Base-by-base conservation (phyloP, 2,113 vertebrate genomes). In the Colistium nudipinnis region DNA sequence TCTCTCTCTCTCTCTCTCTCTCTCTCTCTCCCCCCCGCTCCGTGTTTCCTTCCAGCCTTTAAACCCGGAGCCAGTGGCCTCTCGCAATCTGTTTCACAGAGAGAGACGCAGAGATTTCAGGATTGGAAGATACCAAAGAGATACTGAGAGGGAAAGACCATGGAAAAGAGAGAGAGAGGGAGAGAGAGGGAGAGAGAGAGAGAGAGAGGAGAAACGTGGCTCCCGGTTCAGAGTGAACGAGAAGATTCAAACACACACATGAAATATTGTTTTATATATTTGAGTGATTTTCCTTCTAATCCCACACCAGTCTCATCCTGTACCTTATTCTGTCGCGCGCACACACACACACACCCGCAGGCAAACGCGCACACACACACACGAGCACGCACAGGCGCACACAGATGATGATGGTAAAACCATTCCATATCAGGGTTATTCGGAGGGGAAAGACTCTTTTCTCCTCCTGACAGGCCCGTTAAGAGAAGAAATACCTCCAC, bases 41-140 rank as follows among this genome's bases (percentile, higher is more conserved):
- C 41, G 12, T 59, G 20, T 30, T 27, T 11, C 8, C 7, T 5
- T 14, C 6, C 2, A 5, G 3, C 35, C 38, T 80, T 81, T 83
- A 4, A 78, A 67, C 43, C 51, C 35, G 6, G 24, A 85, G 87
- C 89, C 89, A 89, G 74, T 70, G 57, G 83, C 52, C 76, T 65
- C 60, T 66, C 62, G 43, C 80, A 75, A 89, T 87, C 69, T 78
- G 67, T 90, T 88, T 76, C 52, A 7, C 87, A 88, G 87, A 81
- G 72, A 81, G 59, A 67, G 64, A n/a, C 12, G 14, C 24, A 16
- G 25, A 28, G 73, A 85, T 19, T 20, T 45, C 1, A 48, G 9
- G 45, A 48, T 5, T 25, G 45, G 14, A 20, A 47, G 44, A 47
- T 47, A 47, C 4, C 16, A 6, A 47, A 24, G 44, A 20, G 75